These are phyloP conservation scores for Meghimatium bilineatum DNA, from an alignment of 2,888 invertebrate species.

Conservation along the genomic window DNA sequence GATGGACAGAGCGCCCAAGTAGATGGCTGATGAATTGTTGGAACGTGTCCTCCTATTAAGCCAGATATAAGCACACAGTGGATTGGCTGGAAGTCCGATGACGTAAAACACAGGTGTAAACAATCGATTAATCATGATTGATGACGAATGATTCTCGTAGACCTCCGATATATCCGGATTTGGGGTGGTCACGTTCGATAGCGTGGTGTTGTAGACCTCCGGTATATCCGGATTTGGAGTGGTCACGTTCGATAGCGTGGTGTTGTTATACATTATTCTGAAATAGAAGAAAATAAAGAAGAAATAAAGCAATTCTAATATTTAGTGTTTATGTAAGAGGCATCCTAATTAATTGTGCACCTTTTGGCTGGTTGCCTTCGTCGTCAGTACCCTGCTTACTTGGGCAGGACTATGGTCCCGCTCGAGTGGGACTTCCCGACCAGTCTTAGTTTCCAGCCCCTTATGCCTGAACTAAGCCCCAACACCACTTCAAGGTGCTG, in stretches of 20 bases:
- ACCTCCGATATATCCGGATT: conserved; percentile 24
- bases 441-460: no score
- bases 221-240: conserved; percentile 11
- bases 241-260: neutral
- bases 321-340: no score
- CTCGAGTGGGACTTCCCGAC: no score
- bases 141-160: conserved; percentile 62
- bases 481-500: no score
- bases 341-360: no score
- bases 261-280: conserved; percentile 30
- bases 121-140: conserved; percentile 68
- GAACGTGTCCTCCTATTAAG: conserved; percentile 69
- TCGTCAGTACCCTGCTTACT: no score
- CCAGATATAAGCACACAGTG: conserved; percentile 74
- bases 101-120: conserved; percentile 74
- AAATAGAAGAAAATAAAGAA: neutral
- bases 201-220: conserved; percentile 28
- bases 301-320: neutral
- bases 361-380: no score
- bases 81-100: conserved; percentile 73
- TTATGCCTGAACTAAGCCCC: no score
- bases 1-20: conserved; percentile 74
- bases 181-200: neutral
- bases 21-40: conserved; percentile 76
- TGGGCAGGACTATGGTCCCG: no score